Evolutionary conservation across 1,140 invertebrate genomes (phyloP), one percentile per base, ranked within the genome.

Genomic region (Helicorthomorpha holstii): DNA sequence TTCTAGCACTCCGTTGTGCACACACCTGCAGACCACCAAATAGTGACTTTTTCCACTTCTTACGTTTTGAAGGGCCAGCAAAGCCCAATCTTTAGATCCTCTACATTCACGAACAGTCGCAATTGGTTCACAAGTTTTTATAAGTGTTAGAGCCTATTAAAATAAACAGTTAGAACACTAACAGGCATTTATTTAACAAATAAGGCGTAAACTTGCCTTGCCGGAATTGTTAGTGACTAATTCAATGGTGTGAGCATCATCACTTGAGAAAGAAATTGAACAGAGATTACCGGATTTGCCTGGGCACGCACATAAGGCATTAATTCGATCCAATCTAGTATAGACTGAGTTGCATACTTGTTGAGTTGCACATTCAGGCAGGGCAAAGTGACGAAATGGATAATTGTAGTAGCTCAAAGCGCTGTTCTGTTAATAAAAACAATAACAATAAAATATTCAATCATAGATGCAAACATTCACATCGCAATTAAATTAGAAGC

Each of bases 271-370:
- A 54, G 82, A 84, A 4, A 84, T 85, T 24, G 87, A 91, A 66
- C 88, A 93, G 3, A 88, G 85, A 69, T 88, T 84, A 58, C 83
- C 74, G 68, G 88, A 86, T 66, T 83, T 72, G 38, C 76, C 75
- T 24, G 87, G 84, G 72, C 89, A 93, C 48, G 86, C 85, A 68
- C 89, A 93, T 53, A 92, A 69, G 16, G 86, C 86, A 66, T 92
- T 87, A 24, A 87, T 91, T 69, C 88, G 90, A 70, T 92, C 91
- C 48, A 92, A 68, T 52, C 88, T 73, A 26, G 90, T 82, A 69
- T 92, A 92, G 48, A 92, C 85, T 0, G 89, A 87, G 66, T 89
- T 92, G 70, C 88, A 92, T 51, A 89, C 85, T 77, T 86, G 83
- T 72, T 93, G 88, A 58, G 90, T 85, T 49, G 88, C 87, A 68